Conservation (phyloP, 2,888 invertebrate species). For the Leptopterna dolabrata region DNA sequence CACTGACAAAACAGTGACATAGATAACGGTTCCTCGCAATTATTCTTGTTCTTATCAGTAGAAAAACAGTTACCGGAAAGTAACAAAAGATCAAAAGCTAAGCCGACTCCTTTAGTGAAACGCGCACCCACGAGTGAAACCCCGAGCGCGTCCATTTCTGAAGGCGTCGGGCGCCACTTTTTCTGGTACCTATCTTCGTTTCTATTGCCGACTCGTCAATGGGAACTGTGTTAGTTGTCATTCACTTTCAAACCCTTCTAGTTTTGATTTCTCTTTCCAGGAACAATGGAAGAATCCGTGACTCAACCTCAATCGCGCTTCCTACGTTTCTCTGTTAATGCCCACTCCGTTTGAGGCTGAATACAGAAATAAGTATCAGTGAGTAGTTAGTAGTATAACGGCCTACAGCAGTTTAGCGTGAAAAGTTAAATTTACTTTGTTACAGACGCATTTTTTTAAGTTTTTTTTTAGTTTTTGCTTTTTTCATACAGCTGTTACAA, state of each 20-base stretch:
- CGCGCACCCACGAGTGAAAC: not conserved
- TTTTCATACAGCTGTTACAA: no score
- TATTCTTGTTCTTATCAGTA: not conserved
- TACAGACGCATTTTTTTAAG: no score
- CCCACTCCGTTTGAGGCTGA: no score
- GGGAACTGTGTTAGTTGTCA: not conserved
- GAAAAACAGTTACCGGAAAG: not conserved
- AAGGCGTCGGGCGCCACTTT: not conserved
- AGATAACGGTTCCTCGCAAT: no score
- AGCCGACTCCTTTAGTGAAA: not conserved
- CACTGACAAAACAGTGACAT: no score
- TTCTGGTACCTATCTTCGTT: not conserved
- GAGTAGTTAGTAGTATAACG: no score
- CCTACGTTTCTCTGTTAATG: not conserved
- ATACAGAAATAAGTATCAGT: no score
- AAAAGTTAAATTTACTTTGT: no score
- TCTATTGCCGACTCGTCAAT: not conserved
- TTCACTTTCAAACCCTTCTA: not conserved
- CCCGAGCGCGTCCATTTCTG: not conserved
- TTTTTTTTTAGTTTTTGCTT: no score
- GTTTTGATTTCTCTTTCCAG: not conserved
- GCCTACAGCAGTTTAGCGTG: no score
- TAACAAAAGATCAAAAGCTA: not conserved
- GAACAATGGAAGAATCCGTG: not conserved
- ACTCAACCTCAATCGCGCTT: not conserved